phyloP scores from a whole-genome alignment of 1,140 invertebrate genomes.

The Zaprionus camerounensis region DNA sequence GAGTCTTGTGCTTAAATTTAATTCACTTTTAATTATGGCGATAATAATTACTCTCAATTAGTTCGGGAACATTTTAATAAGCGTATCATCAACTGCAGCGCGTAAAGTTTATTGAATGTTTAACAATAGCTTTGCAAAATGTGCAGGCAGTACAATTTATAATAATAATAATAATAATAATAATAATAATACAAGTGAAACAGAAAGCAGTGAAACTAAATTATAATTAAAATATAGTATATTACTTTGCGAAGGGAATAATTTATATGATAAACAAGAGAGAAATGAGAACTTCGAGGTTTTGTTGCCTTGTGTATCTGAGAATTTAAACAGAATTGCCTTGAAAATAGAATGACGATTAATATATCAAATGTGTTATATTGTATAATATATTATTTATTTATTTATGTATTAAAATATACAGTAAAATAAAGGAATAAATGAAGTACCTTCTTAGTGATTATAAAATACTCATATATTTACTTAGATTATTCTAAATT shows the following conservation, averaged over 20 bases:
- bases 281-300: not conserved
- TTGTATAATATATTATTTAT: not conserved
- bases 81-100: conserved; percentile 19
- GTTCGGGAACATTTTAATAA: conserved; percentile 60
- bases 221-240: not conserved
- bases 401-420: not conserved
- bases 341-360: not conserved
- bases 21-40: conserved; percentile 72
- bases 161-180: not conserved
- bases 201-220: not conserved
- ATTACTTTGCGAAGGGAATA: not conserved
- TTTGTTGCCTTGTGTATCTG: not conserved
- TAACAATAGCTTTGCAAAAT: conserved; percentile 10
- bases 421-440: not conserved
- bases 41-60: conserved; percentile 72
- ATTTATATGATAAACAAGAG: not conserved
- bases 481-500: not conserved
- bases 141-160: not conserved
- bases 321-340: too few species aligned
- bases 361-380: not conserved
- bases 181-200: not conserved
- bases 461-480: too few species aligned
- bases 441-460: not conserved
- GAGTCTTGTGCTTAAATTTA: conserved; percentile 69
- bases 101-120: conserved; percentile 20